Base-by-base conservation (phyloP, 2,797 vertebrate genomes). In the Malurus splendens region DNA sequence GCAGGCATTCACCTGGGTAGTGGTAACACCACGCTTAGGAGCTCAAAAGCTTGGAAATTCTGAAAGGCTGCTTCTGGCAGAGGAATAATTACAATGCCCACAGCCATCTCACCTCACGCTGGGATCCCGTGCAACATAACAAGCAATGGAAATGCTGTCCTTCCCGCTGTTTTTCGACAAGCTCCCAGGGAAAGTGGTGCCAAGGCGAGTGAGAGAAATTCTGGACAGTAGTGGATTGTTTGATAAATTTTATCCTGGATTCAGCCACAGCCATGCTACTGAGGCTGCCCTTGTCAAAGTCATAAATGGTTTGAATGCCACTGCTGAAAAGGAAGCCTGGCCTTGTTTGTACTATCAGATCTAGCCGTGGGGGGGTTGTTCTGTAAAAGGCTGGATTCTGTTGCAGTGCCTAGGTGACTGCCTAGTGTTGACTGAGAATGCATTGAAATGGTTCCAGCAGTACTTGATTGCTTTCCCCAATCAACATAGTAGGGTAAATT, bases 341-440 rank as follows among this genome's bases (percentile, higher is more conserved):
- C 92, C 95, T 95, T 94, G 93, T 95, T 95, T 95, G 95, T 94
- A 93, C 92, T 94, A 95, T 95, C 92, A 95, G 94, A 95, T 93
- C 94, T 95, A 94, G 77, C 94, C 33, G 1, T 76, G 51, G 82
- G 93, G 92, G 93, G 78, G 81, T 81, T 87, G 47, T 89, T 92
- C 83, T 89, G 64, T 90, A 87, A 94, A 92, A 94, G 92, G 80
- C 92, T 93, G 90, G 87, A 86, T 94, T 95, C 94, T 93, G 74
- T 93, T 90, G 90, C 86, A 94, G 80, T 95, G 92, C 93, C 95
- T 95, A 94, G 95, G 95, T 95, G 93, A 95, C 92, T 93, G 93
- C 67, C 71, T 95, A 10, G 90, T 55, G 77, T 83, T 94, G 95
- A 93, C 95, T 84, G 94, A 95, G 95, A 95, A 95, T 95, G 94